Conservation (phyloP, 2,113 vertebrate genomes). For the Microtus ochrogaster region DNA sequence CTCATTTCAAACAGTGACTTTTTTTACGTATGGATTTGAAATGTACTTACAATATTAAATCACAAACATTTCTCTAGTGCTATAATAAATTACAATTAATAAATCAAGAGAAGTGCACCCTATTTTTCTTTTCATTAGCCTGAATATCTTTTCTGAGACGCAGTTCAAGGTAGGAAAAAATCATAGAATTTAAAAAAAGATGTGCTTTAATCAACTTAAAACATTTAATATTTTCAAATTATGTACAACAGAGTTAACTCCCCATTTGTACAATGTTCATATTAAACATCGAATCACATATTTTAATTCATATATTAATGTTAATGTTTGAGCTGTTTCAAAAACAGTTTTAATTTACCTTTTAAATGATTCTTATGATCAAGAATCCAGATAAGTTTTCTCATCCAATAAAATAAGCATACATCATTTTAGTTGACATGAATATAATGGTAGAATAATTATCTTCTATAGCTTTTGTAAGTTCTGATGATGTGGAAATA, state of each 20-base stretch:
- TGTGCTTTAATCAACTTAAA: slow-evolving; percentile 74
- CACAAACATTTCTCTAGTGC: slow-evolving; percentile 57
- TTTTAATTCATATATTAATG: slow-evolving; percentile 31
- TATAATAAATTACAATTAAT: slow-evolving; percentile 70
- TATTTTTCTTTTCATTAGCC: slow-evolving; percentile 75
- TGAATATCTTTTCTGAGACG: slow-evolving; percentile 66
- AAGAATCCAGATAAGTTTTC: neutral
- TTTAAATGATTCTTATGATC: slow-evolving; percentile 75
- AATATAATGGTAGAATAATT: neutral
- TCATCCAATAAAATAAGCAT: neutral
- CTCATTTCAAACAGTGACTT: slow-evolving; percentile 38
- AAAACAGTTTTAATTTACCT: slow-evolving; percentile 56
- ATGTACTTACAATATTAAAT: slow-evolving; percentile 73
- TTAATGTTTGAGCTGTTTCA: slow-evolving; percentile 31
- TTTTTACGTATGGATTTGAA: slow-evolving; percentile 62
- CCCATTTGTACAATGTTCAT: slow-evolving; percentile 76
- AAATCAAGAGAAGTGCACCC: slow-evolving; percentile 68
- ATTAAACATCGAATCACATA: neutral
- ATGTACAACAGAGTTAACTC: slow-evolving; percentile 68
- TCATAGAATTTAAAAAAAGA: slow-evolving; percentile 68
- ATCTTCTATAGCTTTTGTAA: neutral
- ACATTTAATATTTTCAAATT: slow-evolving; percentile 69
- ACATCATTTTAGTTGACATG: neutral
- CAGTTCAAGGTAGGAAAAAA: slow-evolving; percentile 70
- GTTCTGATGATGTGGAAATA: neutral